These are phyloP conservation scores for Cyclophora albipunctata DNA, from an alignment of 2,888 invertebrate species.

Conservation along the genomic window DNA sequence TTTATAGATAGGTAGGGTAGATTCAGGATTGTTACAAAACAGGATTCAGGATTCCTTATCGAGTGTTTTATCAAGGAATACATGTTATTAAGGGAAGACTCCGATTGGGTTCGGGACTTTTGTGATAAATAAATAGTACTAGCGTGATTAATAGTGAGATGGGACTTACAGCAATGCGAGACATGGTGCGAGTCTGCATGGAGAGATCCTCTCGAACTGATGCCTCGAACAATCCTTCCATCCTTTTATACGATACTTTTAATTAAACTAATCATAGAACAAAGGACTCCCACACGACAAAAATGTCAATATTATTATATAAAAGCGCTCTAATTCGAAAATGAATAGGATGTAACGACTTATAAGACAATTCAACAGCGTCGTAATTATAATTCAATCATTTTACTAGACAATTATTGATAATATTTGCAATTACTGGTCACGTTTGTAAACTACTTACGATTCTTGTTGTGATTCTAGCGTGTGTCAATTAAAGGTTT, in stretches of 20 bases:
- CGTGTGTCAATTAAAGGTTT: too few species aligned
- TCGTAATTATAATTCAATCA: background rate
- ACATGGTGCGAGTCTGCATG: constrained; percentile 19
- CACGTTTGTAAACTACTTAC: too few species aligned
- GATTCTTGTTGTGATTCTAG: too few species aligned
- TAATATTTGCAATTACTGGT: too few species aligned
- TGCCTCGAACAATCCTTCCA: constrained; percentile 6
- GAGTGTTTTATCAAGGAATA: too few species aligned
- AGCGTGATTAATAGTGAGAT: background rate
- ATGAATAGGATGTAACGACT: constrained; percentile 12
- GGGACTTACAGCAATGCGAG: constrained; percentile 30
- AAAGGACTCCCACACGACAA: constrained; percentile 4
- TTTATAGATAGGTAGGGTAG: too few species aligned
- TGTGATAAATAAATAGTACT: too few species aligned
- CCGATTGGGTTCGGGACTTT: too few species aligned
- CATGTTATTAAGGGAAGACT: too few species aligned
- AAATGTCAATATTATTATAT: constrained; percentile 9
- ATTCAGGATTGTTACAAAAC: too few species aligned
- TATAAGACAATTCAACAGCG: background rate
- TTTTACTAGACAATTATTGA: background rate
- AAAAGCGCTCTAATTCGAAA: constrained; percentile 7
- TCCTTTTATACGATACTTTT: constrained; percentile 6
- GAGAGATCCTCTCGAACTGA: constrained; percentile 3
- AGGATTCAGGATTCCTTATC: too few species aligned
- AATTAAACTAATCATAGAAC: constrained; percentile 1